A percentile compares a stretch with the other conserved stretches of the same genome.
Evolutionary conservation across 2,888 invertebrate genomes (phyloP).

Genomic region (Eupithecia tripunctaria): DNA sequence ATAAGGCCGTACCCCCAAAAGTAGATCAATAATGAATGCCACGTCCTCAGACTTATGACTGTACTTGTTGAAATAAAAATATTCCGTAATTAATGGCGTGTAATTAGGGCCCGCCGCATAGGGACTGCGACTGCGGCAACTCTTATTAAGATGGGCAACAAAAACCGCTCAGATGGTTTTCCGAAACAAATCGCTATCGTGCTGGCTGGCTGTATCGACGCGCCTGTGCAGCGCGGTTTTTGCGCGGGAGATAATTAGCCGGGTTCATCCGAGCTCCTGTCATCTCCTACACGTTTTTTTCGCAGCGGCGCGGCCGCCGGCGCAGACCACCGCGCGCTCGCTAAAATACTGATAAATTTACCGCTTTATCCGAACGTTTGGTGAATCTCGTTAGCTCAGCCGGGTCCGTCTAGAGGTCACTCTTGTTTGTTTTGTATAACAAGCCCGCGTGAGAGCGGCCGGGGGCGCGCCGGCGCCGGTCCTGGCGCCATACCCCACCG

Average conservation of each 20-base stretch:
- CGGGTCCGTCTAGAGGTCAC: conserved; percentile 79
- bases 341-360: conserved; percentile 80
- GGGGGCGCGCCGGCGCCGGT: conserved; percentile 81
- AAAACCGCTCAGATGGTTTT: conserved; percentile 61
- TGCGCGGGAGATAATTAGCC: conserved; percentile 73
- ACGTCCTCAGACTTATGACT: conserved; percentile 59
- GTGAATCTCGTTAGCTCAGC: conserved; percentile 82
- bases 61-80: conserved; percentile 60
- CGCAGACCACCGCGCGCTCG: conserved; percentile 75
- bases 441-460: conserved; percentile 70
- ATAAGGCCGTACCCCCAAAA: conserved; percentile 58
- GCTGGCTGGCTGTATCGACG: conserved; percentile 67
- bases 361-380: conserved; percentile 81
- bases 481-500: conserved; percentile 74
- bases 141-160: conserved; percentile 62
- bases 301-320: conserved; percentile 56
- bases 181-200: conserved; percentile 68
- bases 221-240: conserved; percentile 68
- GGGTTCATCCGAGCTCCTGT: conserved; percentile 76
- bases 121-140: conserved; percentile 58
- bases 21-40: conserved; percentile 64
- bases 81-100: conserved; percentile 70
- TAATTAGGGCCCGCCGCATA: conserved; percentile 67
- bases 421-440: conserved; percentile 84
- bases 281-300: conserved; percentile 82